phyloP scores from a whole-genome alignment of 1,140 invertebrate genomes.

The Drosophila pectinifera region DNA sequence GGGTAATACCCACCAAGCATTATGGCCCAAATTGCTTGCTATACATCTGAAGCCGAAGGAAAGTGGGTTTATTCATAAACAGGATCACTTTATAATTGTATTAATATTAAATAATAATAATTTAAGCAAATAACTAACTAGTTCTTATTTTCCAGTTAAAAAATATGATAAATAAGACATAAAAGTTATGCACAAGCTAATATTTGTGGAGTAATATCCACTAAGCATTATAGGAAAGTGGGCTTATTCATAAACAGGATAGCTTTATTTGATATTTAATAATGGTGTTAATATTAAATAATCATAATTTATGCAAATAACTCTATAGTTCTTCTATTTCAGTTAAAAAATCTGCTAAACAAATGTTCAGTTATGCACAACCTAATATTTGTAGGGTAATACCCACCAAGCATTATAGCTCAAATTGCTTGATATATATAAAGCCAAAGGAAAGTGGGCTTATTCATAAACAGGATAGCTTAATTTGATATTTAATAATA shows the following conservation, averaged over 20 bases:
- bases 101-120: background rate
- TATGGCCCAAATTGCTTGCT: constrained; percentile 5
- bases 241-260: background rate
- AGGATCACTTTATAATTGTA: too few relatives aligned
- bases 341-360: too few relatives aligned
- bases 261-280: too few relatives aligned
- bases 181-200: too few relatives aligned
- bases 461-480: background rate
- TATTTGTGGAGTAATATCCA: constrained; percentile 13
- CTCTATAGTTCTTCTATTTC: too few relatives aligned
- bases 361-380: too few relatives aligned
- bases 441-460: background rate
- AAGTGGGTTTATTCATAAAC: background rate
- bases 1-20: constrained; percentile 9
- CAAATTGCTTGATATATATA: too few relatives aligned
- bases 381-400: constrained; percentile 15
- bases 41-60: too few relatives aligned
- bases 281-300: background rate
- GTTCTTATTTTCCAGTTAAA: too few relatives aligned
- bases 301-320: background rate
- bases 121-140: background rate
- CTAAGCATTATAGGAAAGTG: constrained; percentile 5
- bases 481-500: too few relatives aligned
- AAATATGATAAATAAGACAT: too few relatives aligned
- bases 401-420: constrained; percentile 2